These are phyloP conservation scores for Drosophila vallismaia DNA, from an alignment of 2,888 invertebrate species.

Conservation along the genomic window DNA sequence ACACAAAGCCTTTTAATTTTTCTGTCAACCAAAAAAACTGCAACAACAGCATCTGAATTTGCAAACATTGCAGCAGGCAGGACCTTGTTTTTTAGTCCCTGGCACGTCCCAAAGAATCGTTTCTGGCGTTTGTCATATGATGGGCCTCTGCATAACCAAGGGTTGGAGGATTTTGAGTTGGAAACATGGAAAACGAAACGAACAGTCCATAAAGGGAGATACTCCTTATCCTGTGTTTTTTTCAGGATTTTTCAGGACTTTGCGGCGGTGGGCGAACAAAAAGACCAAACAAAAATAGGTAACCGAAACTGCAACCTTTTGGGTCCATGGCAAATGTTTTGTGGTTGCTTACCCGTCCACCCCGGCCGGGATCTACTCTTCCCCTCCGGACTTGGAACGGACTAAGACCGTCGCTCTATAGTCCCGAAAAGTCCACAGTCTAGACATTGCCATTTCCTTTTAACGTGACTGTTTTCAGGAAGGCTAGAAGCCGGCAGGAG, in stretches of 20 bases:
- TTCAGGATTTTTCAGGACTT: conserved; percentile 2
- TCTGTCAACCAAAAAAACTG: neutral
- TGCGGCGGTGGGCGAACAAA: conserved; percentile 5
- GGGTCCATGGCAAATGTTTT: conserved; percentile 57
- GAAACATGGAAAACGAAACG: conserved; percentile 4
- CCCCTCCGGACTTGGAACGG: conserved; percentile 8
- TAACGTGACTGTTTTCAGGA: conserved; percentile 62
- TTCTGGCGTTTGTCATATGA: conserved; percentile 29
- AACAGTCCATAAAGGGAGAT: conserved; percentile 3
- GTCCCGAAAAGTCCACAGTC: conserved; percentile 57
- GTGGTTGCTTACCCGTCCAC: conserved; percentile 49
- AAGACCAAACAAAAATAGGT: conserved; percentile 32
- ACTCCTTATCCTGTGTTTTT: conserved; percentile 8
- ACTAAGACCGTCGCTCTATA: conserved; percentile 5
- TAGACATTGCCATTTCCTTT: conserved; percentile 77
- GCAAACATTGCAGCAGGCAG: conserved; percentile 2
- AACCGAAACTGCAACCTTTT: conserved; percentile 57
- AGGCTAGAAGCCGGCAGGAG: conserved; percentile 5
- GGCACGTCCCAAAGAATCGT: conserved; percentile 28
- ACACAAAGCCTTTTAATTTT: neutral
- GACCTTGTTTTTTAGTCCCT: neutral
- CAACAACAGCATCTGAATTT: conserved; percentile 4
- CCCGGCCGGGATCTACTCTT: neutral
- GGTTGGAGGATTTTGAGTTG: conserved; percentile 45
- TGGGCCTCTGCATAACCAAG: conserved; percentile 3